Conservation (phyloP, 2,888 invertebrate genomes). For the Anthophora plumipes region DNA sequence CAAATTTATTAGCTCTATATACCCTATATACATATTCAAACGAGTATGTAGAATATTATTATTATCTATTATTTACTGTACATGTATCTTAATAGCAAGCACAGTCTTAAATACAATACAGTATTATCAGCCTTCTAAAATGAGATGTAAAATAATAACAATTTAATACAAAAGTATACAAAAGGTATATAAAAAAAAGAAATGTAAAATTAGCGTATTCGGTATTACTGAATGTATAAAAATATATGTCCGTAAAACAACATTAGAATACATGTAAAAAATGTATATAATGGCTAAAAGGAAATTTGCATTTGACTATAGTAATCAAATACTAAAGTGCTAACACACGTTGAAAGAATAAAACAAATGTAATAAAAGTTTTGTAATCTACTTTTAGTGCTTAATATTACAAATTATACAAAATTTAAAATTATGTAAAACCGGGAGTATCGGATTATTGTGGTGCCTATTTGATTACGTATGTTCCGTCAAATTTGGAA, state of each 20-base stretch:
- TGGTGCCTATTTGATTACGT: not conserved
- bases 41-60: constrained; percentile 38
- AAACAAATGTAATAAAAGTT: constrained; percentile 33
- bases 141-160: constrained; percentile 37
- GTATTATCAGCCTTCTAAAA: constrained; percentile 50
- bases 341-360: constrained; percentile 16
- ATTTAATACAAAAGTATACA: constrained; percentile 25
- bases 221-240: constrained; percentile 1
- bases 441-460: not conserved
- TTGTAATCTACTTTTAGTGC: not conserved
- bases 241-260: constrained; percentile 12
- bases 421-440: not conserved
- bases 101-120: constrained; percentile 36
- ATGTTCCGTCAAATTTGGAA: constrained; percentile 2
- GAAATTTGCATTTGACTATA: constrained; percentile 47
- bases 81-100: constrained; percentile 41
- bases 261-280: constrained; percentile 11
- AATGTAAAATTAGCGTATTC: constrained; percentile 12
- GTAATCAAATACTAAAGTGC: constrained; percentile 31
- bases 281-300: constrained; percentile 17
- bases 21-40: constrained; percentile 58
- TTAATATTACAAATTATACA: not conserved
- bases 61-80: constrained; percentile 44
- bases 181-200: constrained; percentile 13
- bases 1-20: constrained; percentile 42